A percentile compares a stretch with the other conserved stretches of the same genome.
Evolutionary conservation across 1,140 invertebrate species (phyloP).

Genomic region (Drosophila pallidifrons): DNA sequence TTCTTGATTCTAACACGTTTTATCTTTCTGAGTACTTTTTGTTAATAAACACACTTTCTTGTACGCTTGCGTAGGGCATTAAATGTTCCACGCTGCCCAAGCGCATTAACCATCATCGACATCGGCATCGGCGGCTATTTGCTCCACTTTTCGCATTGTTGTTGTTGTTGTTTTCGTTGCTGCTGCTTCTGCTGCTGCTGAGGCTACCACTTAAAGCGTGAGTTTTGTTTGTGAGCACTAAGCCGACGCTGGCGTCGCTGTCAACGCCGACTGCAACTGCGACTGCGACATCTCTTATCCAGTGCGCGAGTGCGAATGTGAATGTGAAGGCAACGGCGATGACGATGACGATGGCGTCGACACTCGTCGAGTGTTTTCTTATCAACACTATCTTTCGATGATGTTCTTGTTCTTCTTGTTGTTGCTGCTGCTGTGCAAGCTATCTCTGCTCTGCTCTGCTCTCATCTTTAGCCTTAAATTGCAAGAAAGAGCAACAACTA

Average conservation of each 20-base stretch:
- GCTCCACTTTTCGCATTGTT: constrained; percentile 26
- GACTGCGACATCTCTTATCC: constrained; percentile 49
- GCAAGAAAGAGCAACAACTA: constrained; percentile 15
- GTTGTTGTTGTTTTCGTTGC: constrained; percentile 11
- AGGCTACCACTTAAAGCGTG: constrained; percentile 60
- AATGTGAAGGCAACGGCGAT: constrained; percentile 6
- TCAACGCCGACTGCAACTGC: neutral
- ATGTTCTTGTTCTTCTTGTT: constrained; percentile 29
- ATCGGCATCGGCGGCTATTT: constrained; percentile 23
- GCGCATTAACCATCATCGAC: constrained; percentile 14
- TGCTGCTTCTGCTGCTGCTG: constrained; percentile 5
- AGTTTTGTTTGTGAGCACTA: constrained; percentile 52
- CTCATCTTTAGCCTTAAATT: constrained; percentile 36
- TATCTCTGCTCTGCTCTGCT: constrained; percentile 22
- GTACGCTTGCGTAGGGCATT: constrained; percentile 29
- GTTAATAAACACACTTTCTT: neutral
- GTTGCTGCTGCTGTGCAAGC: constrained; percentile 15
- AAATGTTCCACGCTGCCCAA: constrained; percentile 12
- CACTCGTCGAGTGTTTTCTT: constrained; percentile 57
- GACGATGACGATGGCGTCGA: constrained; percentile 3
- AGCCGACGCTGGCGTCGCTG: constrained; percentile 36
- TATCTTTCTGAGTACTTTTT: neutral
- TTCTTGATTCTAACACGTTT: neutral
- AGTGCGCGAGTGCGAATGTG: constrained; percentile 25
- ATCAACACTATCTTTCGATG: constrained; percentile 62